phyloP scores from a whole-genome alignment of 2,113 vertebrate genomes.

The Okapia johnstoni region DNA sequence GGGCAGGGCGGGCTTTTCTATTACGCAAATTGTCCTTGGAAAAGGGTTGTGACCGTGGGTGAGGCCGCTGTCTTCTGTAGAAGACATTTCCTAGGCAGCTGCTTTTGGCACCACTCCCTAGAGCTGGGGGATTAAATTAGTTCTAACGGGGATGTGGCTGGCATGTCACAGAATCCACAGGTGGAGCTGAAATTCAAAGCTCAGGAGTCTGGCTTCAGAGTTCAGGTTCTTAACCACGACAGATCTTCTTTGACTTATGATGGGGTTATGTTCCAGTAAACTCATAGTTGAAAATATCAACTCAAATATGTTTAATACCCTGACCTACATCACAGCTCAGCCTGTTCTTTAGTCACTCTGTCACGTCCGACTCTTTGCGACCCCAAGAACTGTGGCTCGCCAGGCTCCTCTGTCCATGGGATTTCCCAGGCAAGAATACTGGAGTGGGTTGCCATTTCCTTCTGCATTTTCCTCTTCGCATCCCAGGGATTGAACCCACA shows the following conservation, averaged over 20 bases:
- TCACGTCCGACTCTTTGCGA: fast-evolving
- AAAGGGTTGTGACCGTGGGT: background rate
- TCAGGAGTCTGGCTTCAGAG: background rate
- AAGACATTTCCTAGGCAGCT: background rate
- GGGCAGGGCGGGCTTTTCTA: background rate
- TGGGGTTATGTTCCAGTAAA: background rate
- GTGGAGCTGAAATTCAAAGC: background rate
- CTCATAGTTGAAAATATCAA: background rate
- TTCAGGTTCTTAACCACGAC: background rate
- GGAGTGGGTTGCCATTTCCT: background rate
- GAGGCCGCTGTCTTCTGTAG: background rate
- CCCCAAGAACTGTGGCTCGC: background rate
- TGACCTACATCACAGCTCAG: background rate
- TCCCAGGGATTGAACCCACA: background rate
- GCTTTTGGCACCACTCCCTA: background rate
- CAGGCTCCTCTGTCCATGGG: background rate
- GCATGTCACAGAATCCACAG: background rate
- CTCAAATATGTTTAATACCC: background rate
- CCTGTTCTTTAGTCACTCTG: background rate
- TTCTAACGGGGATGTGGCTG: background rate
- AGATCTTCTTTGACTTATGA: background rate
- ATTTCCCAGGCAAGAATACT: background rate
- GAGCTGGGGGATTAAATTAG: background rate
- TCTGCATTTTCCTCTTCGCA: background rate
- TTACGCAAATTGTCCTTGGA: background rate